phyloP scores from a whole-genome alignment of 1,140 invertebrate species.

The Drosophila pruinosa region DNA sequence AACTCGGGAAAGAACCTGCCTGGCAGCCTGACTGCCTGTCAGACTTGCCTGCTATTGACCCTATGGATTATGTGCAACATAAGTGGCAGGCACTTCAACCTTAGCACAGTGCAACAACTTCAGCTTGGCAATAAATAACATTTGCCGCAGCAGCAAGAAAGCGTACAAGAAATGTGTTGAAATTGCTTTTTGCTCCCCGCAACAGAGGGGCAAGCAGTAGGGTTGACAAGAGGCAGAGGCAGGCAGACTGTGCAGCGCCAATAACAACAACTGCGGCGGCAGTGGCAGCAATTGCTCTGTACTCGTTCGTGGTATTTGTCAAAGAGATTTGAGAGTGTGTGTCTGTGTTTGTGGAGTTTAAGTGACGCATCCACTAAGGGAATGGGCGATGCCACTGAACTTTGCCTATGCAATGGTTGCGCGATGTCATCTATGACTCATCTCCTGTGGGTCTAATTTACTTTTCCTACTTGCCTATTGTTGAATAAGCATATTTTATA shows the following conservation, averaged over 20 bases:
- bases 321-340: conserved; percentile 34
- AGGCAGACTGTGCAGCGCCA: conserved; percentile 36
- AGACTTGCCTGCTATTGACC: conserved; percentile 54
- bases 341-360: conserved; percentile 6
- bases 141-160: conserved; percentile 30
- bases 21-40: conserved; percentile 1
- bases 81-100: conserved; percentile 56
- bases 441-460: conserved; percentile 1
- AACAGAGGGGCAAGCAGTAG: not conserved
- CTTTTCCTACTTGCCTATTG: not conserved
- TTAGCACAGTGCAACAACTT: conserved; percentile 39
- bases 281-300: conserved; percentile 1
- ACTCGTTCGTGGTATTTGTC: conserved; percentile 20
- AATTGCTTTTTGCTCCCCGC: conserved; percentile 10
- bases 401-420: conserved; percentile 37
- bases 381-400: conserved; percentile 60
- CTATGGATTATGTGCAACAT: conserved; percentile 69
- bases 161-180: conserved; percentile 27
- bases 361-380: conserved; percentile 54
- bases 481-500: not conserved
- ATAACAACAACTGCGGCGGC: not conserved
- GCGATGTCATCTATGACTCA: conserved; percentile 47
- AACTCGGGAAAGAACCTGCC: not conserved
- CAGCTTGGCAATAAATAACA: conserved; percentile 54
- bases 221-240: no score